Evolutionary conservation across 2,888 invertebrate genomes (phyloP).

Genomic region (Cordilura impudica): DNA sequence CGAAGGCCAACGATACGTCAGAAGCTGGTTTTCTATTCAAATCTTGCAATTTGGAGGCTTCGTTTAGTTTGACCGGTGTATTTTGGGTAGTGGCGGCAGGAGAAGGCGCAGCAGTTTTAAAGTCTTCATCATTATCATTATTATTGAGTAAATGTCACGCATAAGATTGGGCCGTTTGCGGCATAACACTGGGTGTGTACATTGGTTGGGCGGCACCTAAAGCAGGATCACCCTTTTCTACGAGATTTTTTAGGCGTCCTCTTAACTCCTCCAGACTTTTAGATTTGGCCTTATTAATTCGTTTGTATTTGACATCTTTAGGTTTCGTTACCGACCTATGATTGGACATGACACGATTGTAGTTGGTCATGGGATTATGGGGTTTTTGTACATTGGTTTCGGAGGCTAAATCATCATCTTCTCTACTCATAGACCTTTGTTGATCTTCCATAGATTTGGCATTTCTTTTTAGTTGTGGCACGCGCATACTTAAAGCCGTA

Average conservation of each 20-base stretch:
- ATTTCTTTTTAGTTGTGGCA: constrained; percentile 67
- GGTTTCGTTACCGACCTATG: constrained; percentile 93
- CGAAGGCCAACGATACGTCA: constrained; percentile 61
- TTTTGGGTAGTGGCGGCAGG: constrained; percentile 48
- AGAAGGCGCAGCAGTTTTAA: constrained; percentile 31
- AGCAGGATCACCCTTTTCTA: constrained; percentile 83
- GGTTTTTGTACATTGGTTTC: constrained; percentile 65
- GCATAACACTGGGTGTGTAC: constrained; percentile 72
- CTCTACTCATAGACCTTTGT: constrained; percentile 19
- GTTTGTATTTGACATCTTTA: constrained; percentile 93
- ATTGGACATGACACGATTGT: constrained; percentile 93
- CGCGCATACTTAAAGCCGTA: constrained; percentile 68
- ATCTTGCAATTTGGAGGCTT: constrained; percentile 11
- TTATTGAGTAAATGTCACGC: constrained; percentile 78
- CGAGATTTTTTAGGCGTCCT: constrained; percentile 90
- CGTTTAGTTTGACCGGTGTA: constrained; percentile 44
- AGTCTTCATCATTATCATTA: constrained; percentile 51
- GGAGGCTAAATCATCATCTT: constrained; percentile 24
- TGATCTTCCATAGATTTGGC: constrained; percentile 51
- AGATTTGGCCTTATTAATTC: constrained; percentile 93
- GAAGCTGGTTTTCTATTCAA: constrained; percentile 52
- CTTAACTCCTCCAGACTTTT: constrained; percentile 91
- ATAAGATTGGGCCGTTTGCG: constrained; percentile 80
- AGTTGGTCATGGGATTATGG: constrained; percentile 83
- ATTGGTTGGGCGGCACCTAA: constrained; percentile 3